Evolutionary conservation across 2,797 vertebrate species (phyloP), one percentile per base, ranked within the genome.

Genomic region (Glossophaga mutica): DNA sequence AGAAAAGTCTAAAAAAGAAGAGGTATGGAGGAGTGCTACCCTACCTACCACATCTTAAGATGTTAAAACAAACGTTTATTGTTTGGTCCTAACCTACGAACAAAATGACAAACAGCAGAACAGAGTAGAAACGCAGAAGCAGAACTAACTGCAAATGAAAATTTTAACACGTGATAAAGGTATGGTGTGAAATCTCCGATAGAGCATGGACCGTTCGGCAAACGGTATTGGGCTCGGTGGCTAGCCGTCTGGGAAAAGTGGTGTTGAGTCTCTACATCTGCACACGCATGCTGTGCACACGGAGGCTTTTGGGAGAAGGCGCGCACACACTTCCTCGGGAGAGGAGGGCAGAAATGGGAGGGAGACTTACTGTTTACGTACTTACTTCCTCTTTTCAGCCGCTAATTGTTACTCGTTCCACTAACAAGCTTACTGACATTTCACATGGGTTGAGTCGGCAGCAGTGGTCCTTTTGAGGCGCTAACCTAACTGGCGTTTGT

Each of bases 401-500:
- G 32, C 22, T 68, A 50, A 88, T 87, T 81, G 29, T 90, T 87
- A 77, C 46, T 15, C 34, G 65, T 95, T 85, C 26, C 70, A 0
- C 84, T 55, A 59, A 71, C 3, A 87, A 92, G 70, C 34, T 82
- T 84, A 21, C 65, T 71, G 83, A 32, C 39, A 44, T 55, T 76
- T 92, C 83, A 44, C 14, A 76, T 81, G 52, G 26, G 83, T 73
- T 50, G 57, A 52, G 26, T 77, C 39, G n/a, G 59, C 15, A 91
- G 24, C 52, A 1, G 26, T 42, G 18, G 21, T 29, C 70, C 50
- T 85, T 87, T 76, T 32, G 71, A 94, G 74, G 44, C 59, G 29
- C 59, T 78, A 48, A 88, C 34, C 81, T 97, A 88, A 97, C 48
- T 94, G 29, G 19, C 7, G 4, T 95, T 79, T 87, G 34, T 96